Conservation (phyloP, 1,140 invertebrate genomes). For the Drosophila nigromelanica region DNA sequence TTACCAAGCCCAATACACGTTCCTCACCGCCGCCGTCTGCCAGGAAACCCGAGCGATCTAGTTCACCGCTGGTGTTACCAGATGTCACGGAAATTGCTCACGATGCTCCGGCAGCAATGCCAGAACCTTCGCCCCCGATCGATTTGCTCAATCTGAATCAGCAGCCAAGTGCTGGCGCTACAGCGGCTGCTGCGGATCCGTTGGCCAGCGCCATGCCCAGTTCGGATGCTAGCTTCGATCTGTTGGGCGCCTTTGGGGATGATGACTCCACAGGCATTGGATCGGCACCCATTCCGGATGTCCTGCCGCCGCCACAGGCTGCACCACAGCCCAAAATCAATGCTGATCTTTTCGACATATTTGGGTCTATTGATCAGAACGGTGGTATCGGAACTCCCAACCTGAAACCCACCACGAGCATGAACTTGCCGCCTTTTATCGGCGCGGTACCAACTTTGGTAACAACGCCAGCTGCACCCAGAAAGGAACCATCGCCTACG, state of each 20-base stretch:
- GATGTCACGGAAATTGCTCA: slow-evolving; percentile 77
- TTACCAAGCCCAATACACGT: slow-evolving; percentile 70
- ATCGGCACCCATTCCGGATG: slow-evolving; percentile 74
- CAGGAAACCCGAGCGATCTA: slow-evolving; percentile 41
- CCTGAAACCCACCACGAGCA: slow-evolving; percentile 40
- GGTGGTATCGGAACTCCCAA: slow-evolving; percentile 46
- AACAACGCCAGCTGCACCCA: slow-evolving; percentile 64
- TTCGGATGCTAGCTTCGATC: slow-evolving; percentile 86
- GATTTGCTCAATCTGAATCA: slow-evolving; percentile 85
- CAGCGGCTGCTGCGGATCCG: slow-evolving; percentile 44
- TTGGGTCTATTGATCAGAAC: slow-evolving; percentile 61
- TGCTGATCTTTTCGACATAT: slow-evolving; percentile 78
- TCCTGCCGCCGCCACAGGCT: slow-evolving; percentile 58
- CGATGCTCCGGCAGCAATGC: slow-evolving; percentile 48
- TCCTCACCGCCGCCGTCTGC: slow-evolving; percentile 22
- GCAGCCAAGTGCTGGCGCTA: slow-evolving; percentile 46
- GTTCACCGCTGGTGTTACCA: slow-evolving; percentile 69
- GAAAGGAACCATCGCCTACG: slow-evolving; percentile 61
- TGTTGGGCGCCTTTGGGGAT: slow-evolving; percentile 86
- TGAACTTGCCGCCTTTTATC: slow-evolving; percentile 52
- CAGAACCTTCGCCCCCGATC: slow-evolving; percentile 80
- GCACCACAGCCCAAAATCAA: slow-evolving; percentile 58
- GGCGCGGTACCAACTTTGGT: slow-evolving; percentile 61
- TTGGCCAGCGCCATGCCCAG: slow-evolving; percentile 82
- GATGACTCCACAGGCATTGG: slow-evolving; percentile 76